Evolutionary conservation across 2,888 invertebrate species (phyloP).

Genomic region (Macrostomum cliftonense): DNA sequence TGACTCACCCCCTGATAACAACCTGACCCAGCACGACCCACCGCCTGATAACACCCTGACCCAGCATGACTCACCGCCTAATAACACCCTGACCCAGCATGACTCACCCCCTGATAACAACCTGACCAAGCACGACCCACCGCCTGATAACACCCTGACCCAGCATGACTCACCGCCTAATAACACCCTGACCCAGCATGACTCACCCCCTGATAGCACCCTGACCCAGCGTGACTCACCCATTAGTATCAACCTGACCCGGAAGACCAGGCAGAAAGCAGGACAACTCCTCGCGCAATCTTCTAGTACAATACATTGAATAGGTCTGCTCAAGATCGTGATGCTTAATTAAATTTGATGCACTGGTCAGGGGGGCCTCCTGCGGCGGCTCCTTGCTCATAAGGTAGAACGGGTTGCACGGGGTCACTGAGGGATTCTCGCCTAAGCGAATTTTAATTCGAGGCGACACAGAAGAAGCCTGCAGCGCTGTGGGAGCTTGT

Average conservation of each 20-base stretch:
- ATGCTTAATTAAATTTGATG: conserved; percentile 85
- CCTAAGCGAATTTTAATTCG: conserved; percentile 91
- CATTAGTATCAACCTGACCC: conserved; percentile 80
- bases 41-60: conserved; percentile 75
- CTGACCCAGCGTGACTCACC: conserved; percentile 8
- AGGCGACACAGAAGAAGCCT: conserved; percentile 82
- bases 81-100: no score
- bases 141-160: no score
- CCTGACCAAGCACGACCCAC: no score
- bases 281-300: conserved; percentile 67
- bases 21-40: neutral
- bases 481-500: no score
- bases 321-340: conserved; percentile 90
- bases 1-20: no score
- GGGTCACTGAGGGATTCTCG: conserved; percentile 86
- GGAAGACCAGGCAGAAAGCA: conserved; percentile 84
- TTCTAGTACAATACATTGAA: conserved; percentile 89
- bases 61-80: no score
- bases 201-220: no score
- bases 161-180: no score
- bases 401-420: conserved; percentile 90
- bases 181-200: no score
- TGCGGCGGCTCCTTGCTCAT: no score
- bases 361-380: conserved; percentile 54
- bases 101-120: no score